These are phyloP conservation scores for Brenthis ino DNA, from an alignment of 2,888 invertebrate species.

Conservation along the genomic window DNA sequence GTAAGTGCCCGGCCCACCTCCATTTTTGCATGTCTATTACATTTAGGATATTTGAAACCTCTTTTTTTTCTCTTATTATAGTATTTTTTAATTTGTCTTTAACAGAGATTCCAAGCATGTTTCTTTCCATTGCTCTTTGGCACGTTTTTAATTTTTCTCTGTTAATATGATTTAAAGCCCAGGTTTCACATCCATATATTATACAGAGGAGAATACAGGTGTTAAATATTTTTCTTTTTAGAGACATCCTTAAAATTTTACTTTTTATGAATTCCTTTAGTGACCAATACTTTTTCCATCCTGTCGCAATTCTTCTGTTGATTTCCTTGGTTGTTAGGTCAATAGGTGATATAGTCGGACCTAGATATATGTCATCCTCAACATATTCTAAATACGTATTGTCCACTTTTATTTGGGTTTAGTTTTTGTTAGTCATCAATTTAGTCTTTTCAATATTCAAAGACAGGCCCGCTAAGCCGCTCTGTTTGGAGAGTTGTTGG, in stretches of 20 bases:
- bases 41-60: too few species aligned
- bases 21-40: too few species aligned
- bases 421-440: too few species aligned
- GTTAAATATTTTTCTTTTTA: conserved; percentile 33
- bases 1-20: too few species aligned
- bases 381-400: neutral
- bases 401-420: too few species aligned
- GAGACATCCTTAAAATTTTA: conserved; percentile 28
- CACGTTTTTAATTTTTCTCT: neutral
- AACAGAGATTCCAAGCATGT: conserved; percentile 14
- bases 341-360: neutral
- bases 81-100: conserved; percentile 13
- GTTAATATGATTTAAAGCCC: neutral
- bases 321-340: neutral
- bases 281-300: conserved; percentile 39
- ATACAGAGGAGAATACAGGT: conserved; percentile 19
- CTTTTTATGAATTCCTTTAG: conserved; percentile 37
- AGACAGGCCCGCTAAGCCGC: too few species aligned
- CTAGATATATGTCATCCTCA: neutral
- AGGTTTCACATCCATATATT: conserved; percentile 40
- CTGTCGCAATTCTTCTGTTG: conserved; percentile 32
- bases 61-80: too few species aligned
- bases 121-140: conserved; percentile 22
- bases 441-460: too few species aligned
- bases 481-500: too few species aligned